Evolutionary conservation across 2,113 vertebrate genomes (phyloP).

Genomic region (Hoplias malabaricus): DNA sequence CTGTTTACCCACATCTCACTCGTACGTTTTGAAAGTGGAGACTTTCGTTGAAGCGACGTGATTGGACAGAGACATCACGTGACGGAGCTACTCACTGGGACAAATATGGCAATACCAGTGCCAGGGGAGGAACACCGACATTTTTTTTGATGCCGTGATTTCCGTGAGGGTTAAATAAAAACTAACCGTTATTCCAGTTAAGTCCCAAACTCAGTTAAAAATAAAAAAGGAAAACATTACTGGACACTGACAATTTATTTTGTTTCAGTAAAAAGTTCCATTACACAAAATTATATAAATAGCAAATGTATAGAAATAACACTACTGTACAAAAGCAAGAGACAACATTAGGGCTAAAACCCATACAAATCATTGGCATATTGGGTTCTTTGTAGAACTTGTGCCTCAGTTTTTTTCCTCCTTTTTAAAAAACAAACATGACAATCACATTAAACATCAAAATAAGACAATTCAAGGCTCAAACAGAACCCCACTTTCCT

Average conservation of each 20-base stretch:
- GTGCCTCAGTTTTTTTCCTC: slow-evolving; percentile 3
- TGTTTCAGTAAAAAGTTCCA: slow-evolving; percentile 33
- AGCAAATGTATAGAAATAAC: slow-evolving; percentile 16
- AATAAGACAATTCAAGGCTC: background rate
- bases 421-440: slow-evolving; percentile 1
- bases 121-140: no score
- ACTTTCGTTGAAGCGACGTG: slow-evolving; percentile 9
- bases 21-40: slow-evolving; percentile 47
- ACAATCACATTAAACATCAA: slow-evolving; percentile 27
- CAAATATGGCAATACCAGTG: slow-evolving; percentile 28
- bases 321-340: background rate
- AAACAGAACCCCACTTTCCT: slow-evolving; percentile 24
- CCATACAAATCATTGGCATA: slow-evolving; percentile 1
- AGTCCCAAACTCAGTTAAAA: no score
- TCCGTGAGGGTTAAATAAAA: no score
- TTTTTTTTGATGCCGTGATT: no score
- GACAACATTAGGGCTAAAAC: background rate
- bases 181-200: no score
- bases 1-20: background rate
- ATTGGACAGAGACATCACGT: slow-evolving; percentile 53
- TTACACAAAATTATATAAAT: slow-evolving; percentile 38
- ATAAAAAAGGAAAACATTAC: background rate
- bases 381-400: slow-evolving; percentile 23
- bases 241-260: slow-evolving; percentile 57
- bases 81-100: background rate